These are phyloP conservation scores for Chionoecetes opilio DNA, from an alignment of 1,140 invertebrate species.

Conservation along the genomic window DNA sequence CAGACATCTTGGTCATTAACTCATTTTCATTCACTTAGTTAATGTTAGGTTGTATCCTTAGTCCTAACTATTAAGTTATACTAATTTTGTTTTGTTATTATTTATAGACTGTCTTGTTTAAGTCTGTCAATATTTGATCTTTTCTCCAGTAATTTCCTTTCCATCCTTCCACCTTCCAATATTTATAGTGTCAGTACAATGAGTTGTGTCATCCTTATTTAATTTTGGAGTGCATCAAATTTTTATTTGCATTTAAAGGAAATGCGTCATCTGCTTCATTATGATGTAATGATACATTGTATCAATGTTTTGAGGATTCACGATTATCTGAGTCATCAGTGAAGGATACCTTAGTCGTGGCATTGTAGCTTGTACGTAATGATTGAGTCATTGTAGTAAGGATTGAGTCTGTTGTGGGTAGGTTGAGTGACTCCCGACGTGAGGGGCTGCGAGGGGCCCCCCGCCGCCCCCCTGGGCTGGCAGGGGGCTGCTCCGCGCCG, in stretches of 20 bases:
- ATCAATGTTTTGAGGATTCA: slow-evolving; percentile 74
- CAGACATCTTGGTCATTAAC: slow-evolving; percentile 71
- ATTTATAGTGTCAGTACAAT: slow-evolving; percentile 63
- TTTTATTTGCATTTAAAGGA: slow-evolving; percentile 58
- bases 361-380: slow-evolving; percentile 76
- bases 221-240: slow-evolving; percentile 59
- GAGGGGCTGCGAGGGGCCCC: neutral
- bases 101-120: slow-evolving; percentile 73
- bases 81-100: slow-evolving; percentile 77
- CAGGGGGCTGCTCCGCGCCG: neutral
- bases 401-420: slow-evolving; percentile 67
- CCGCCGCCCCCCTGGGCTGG: neutral
- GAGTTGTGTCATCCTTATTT: slow-evolving; percentile 72
- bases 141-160: slow-evolving; percentile 57
- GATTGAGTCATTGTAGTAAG: slow-evolving; percentile 69
- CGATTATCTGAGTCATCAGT: slow-evolving; percentile 69
- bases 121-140: slow-evolving; percentile 74
- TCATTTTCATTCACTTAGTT: slow-evolving; percentile 75
- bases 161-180: neutral
- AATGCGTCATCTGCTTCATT: slow-evolving; percentile 71
- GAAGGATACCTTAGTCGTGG: slow-evolving; percentile 71
- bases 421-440: slow-evolving; percentile 14
- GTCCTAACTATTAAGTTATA: slow-evolving; percentile 77
- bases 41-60: slow-evolving; percentile 77
- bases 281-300: slow-evolving; percentile 75